Evolutionary conservation across 2,888 invertebrate genomes (phyloP).

Genomic region (Phengaris arion): DNA sequence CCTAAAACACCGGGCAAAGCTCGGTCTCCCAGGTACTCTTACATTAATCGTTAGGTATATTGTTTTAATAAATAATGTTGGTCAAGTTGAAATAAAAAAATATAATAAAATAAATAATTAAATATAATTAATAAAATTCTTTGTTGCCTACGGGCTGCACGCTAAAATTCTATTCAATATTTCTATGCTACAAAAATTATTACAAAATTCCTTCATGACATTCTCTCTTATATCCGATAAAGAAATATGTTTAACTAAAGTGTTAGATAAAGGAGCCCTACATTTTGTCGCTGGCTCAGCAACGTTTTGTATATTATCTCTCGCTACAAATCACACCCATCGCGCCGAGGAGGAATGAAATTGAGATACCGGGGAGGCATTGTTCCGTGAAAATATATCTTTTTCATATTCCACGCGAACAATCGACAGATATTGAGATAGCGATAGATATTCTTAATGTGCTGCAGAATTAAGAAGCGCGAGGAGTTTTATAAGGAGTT

Average conservation of each 20-base stretch:
- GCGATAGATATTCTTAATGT: slow-evolving; percentile 69
- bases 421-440: slow-evolving; percentile 73
- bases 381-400: slow-evolving; percentile 78
- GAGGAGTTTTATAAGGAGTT: no score
- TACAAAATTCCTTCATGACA: background rate
- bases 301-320: slow-evolving; percentile 77
- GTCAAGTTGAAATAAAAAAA: no score
- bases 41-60: no score
- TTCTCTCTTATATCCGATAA: slow-evolving; percentile 26
- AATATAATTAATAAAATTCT: no score
- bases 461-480: slow-evolving; percentile 34
- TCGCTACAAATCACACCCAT: slow-evolving; percentile 77
- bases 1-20: no score
- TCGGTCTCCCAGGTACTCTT: no score
- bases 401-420: slow-evolving; percentile 70
- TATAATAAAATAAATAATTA: no score
- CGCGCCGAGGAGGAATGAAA: slow-evolving; percentile 75
- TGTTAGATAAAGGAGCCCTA: slow-evolving; percentile 57
- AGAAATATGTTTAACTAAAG: slow-evolving; percentile 43
- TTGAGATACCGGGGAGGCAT: slow-evolving; percentile 77
- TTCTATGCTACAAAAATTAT: background rate
- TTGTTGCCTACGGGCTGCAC: no score
- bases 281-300: slow-evolving; percentile 65
- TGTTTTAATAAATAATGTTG: no score
- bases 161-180: background rate